Conservation (phyloP, 2,113 vertebrate species). For the Engraulis encrasicolus region DNA sequence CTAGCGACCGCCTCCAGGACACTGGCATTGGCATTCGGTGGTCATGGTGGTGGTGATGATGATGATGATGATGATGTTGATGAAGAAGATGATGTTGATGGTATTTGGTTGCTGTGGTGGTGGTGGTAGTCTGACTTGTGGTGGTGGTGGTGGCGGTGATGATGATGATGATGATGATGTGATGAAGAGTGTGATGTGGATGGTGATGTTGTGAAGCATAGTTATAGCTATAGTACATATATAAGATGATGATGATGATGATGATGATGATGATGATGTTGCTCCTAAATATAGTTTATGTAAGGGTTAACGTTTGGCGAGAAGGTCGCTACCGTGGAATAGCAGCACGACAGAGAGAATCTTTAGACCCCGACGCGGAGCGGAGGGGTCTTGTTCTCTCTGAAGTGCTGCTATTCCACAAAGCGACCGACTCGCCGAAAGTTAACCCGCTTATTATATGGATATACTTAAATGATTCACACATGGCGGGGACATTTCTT, state of each 20-base stretch:
- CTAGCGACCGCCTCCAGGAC: neutral
- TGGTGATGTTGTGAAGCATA: neutral
- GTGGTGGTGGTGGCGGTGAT: neutral
- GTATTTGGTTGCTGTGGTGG: neutral
- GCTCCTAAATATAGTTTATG: neutral
- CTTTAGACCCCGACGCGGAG: no score
- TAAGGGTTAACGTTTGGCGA: no score
- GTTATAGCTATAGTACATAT: no score
- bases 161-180: slow-evolving; percentile 13
- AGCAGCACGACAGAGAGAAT: no score
- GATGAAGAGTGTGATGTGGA: slow-evolving; percentile 18
- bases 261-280: neutral
- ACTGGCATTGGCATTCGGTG: neutral
- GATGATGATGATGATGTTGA: neutral
- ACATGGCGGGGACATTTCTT: no score
- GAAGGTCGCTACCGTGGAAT: no score
- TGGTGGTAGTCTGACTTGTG: slow-evolving; percentile 34
- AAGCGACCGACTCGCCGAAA: no score
- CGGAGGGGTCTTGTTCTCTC: no score
- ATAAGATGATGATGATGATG: neutral
- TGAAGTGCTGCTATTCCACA: no score
- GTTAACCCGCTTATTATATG: no score
- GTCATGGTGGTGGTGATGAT: neutral
- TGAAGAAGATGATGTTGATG: slow-evolving; percentile 34
- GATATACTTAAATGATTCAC: no score